Conservation (phyloP, 2,888 invertebrate genomes). For the Chrysodeixis includens region DNA sequence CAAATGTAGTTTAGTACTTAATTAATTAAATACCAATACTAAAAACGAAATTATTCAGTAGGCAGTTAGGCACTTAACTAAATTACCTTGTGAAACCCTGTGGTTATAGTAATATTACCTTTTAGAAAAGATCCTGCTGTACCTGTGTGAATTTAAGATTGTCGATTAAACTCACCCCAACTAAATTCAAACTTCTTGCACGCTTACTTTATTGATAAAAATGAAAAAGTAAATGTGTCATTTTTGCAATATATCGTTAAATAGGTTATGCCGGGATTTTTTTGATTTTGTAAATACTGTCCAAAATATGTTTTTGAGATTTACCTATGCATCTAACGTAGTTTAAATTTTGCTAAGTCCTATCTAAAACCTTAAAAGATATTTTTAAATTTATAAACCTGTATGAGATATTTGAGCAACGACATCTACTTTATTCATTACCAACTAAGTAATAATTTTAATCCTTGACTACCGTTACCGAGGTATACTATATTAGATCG, state of each 20-base stretch:
- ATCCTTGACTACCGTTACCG: slow-evolving; percentile 49
- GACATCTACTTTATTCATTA: slow-evolving; percentile 14
- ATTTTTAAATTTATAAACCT: slow-evolving; percentile 1
- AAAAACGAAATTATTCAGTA: no score
- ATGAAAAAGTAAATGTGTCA: slow-evolving; percentile 18
- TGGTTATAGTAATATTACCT: no score
- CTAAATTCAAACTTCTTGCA: background rate
- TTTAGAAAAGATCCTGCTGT: no score
- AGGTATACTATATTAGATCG: slow-evolving; percentile 74
- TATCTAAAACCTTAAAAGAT: slow-evolving; percentile 5
- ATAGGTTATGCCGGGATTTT: slow-evolving; percentile 46
- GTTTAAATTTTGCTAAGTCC: slow-evolving; percentile 44
- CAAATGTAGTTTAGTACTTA: background rate
- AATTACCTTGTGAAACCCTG: no score
- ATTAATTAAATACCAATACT: no score
- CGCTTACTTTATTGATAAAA: background rate
- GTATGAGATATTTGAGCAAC: slow-evolving; percentile 8
- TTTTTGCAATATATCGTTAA: slow-evolving; percentile 26
- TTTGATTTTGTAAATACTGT: slow-evolving; percentile 55
- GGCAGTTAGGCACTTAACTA: no score
- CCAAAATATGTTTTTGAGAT: slow-evolving; percentile 36
- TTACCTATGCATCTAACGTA: slow-evolving; percentile 11
- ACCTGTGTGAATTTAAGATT: no score
- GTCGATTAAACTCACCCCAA: no score
- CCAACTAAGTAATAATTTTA: slow-evolving; percentile 15